phyloP scores from a whole-genome alignment of 2,888 invertebrate species.

The Hydraecia micacea region DNA sequence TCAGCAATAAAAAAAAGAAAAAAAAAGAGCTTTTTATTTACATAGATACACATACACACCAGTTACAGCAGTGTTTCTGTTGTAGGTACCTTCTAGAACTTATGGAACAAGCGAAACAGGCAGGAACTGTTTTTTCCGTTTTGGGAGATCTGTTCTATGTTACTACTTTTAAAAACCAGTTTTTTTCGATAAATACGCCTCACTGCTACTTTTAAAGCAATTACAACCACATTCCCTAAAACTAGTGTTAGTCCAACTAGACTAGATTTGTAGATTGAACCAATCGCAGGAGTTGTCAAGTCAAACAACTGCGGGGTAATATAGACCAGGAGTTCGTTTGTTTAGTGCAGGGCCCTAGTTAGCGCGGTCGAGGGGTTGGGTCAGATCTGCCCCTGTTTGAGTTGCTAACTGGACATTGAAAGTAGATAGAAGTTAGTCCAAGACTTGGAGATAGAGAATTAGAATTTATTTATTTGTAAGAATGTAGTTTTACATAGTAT shows the following conservation, averaged over 20 bases:
- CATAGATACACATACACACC: too few relatives aligned
- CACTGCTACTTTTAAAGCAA: constrained; percentile 22
- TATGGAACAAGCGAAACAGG: too few relatives aligned
- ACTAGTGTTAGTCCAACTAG: constrained; percentile 19
- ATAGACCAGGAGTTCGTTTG: constrained; percentile 51
- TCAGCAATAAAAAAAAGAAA: too few relatives aligned
- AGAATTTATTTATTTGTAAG: too few relatives aligned
- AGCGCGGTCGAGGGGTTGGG: constrained; percentile 30
- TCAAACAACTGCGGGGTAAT: constrained; percentile 65
- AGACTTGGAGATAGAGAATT: constrained; percentile 7
- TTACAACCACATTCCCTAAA: constrained; percentile 9
- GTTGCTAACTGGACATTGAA: constrained; percentile 45
- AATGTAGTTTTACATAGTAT: too few relatives aligned
- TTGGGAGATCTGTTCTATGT: too few relatives aligned
- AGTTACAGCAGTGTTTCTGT: too few relatives aligned
- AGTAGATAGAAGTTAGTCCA: constrained; percentile 33
- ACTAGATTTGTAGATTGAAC: constrained; percentile 47
- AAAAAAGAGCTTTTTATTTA: too few relatives aligned
- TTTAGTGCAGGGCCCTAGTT: constrained; percentile 48
- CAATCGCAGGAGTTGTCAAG: constrained; percentile 65
- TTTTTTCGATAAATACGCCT: too few relatives aligned
- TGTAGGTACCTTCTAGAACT: too few relatives aligned
- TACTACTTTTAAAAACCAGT: too few relatives aligned
- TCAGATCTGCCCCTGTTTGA: constrained; percentile 24
- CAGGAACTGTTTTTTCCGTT: too few relatives aligned